Evolutionary conservation across 2,797 vertebrate genomes (phyloP), one percentile per base, ranked within the genome.

Genomic region (Sebastes baramenuke): DNA sequence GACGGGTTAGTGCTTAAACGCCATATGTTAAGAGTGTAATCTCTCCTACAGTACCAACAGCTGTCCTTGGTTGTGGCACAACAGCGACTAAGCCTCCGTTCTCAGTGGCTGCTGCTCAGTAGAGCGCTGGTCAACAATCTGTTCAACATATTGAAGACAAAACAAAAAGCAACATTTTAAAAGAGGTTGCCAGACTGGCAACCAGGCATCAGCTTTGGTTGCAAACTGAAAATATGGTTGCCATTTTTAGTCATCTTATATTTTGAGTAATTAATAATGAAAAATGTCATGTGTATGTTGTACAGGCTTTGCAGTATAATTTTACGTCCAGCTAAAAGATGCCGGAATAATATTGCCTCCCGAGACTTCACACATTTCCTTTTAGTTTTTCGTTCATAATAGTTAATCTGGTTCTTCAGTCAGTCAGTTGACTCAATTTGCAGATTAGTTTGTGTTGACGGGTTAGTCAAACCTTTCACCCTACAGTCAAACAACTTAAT

Each of bases 11-110:
- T 61, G 34, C 46, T 82, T 77, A 66, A 80, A 66, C 24, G 65
- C 80, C 77, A 77, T 82, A 79, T 82, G 80, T 67, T 62, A 11
- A 18, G 22, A 22, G n/a, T 56, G 60, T 80, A 86, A 86, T 77
- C 84, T 85, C 67, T 18, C 20, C 52, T 11, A 22, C 60, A 34
- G 60, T 5, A 65, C 69, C 2, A 27, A 12, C 54, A 52, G 77
- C 32, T 59, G 30, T 62, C 59, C 5, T 24, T n/a, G 9, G 13
- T 42, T 22, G 36, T 11, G 8, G 34, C 32, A 75, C 18, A 7
- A 18, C 58, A 27, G 10, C 3, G 2, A 8, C 59, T 73, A 80
- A 84, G 80, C 79, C 65, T 60, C 52, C 32, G 16, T 62, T n/a
- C 59, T 60, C 38, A 16, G 18, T 58, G 27, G 36, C 62, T 72